A percentile compares a stretch with the other conserved stretches of the same genome.
Conservation (phyloP, 1,140 invertebrate genomes). For the Hetaerina americana region DNA sequence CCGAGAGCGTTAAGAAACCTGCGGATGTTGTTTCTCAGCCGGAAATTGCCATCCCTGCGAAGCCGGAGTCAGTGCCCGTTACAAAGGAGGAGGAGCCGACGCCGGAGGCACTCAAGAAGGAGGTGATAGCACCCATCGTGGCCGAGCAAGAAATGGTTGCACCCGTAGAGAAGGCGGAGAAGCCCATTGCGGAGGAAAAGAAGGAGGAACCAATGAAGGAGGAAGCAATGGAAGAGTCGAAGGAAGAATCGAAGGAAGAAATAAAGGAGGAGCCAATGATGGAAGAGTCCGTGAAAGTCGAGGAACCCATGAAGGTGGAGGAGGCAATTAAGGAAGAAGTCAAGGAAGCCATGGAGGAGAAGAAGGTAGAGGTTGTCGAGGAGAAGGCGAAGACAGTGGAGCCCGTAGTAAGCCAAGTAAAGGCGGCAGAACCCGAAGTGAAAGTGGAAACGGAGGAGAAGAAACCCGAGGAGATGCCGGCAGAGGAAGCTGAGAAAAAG, state of each 20-base stretch:
- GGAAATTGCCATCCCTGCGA: too few relatives aligned
- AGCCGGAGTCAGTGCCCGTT: neutral
- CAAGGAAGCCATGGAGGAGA: neutral
- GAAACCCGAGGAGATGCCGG: neutral
- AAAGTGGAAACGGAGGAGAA: neutral
- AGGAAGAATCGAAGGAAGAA: too few relatives aligned
- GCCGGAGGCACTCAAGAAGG: neutral
- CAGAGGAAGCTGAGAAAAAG: neutral
- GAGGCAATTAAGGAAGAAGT: neutral
- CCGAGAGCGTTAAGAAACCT: neutral
- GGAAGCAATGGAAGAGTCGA: neutral
- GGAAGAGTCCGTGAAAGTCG: neutral
- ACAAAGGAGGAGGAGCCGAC: neutral
- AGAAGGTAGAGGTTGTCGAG: neutral
- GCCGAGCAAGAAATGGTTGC: neutral
- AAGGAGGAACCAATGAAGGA: neutral
- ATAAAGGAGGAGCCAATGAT: neutral
- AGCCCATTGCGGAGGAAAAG: neutral
- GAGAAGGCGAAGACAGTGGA: neutral
- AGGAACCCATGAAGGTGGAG: neutral
- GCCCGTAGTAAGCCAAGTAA: neutral
- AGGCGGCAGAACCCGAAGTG: neutral
- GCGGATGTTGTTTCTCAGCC: neutral
- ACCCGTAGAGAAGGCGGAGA: neutral
- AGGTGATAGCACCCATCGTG: neutral